Percentiles rank a stretch among this genome's conserved stretches.
Evolutionary conservation across 1,140 invertebrate genomes (phyloP).

Genomic region (Aporrectodea caliginosa): DNA sequence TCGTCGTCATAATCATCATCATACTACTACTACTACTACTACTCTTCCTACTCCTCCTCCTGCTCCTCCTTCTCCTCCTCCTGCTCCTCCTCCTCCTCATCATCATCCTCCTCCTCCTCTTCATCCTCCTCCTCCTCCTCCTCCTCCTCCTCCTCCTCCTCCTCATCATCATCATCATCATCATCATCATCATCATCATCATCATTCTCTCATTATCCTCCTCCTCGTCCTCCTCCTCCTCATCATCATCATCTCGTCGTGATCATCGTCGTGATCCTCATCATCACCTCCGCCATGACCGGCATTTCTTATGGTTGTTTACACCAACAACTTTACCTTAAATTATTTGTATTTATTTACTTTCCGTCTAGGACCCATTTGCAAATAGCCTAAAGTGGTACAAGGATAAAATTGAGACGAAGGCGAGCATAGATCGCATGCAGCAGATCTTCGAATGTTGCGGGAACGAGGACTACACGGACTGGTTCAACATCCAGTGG

Average conservation of each 20-base stretch:
- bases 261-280: not conserved
- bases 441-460: conserved; percentile 11
- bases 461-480: conserved; percentile 13
- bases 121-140: too few species aligned
- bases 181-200: not conserved
- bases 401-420: not conserved
- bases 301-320: too few species aligned
- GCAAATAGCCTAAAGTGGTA: not conserved
- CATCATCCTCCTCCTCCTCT: too few species aligned
- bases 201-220: not conserved
- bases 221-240: not conserved
- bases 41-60: too few species aligned
- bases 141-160: not conserved
- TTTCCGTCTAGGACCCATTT: not conserved
- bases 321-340: not conserved
- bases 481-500: conserved; percentile 20
- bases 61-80: too few species aligned
- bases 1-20: too few species aligned
- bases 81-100: not conserved
- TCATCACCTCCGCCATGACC: too few species aligned
- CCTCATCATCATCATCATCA: not conserved
- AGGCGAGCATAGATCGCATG: conserved; percentile 8
- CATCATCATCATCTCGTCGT: not conserved
- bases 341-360: not conserved
- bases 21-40: too few species aligned